A percentile compares a stretch with the other conserved stretches of the same genome.
Conservation (phyloP, 1,140 invertebrate genomes). For the Conopomorpha cramerella region DNA sequence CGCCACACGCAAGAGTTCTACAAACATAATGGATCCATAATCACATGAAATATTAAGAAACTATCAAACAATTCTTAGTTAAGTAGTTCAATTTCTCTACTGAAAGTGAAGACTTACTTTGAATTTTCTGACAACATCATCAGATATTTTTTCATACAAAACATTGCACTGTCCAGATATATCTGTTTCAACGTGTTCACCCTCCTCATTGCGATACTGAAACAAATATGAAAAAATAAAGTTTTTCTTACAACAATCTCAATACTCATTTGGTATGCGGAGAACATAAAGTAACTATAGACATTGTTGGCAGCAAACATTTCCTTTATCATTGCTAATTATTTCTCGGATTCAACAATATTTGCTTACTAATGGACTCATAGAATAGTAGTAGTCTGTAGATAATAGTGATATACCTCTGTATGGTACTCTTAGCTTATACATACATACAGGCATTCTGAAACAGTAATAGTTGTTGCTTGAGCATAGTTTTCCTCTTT, state of each 20-base stretch:
- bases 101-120: no score
- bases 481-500: no score
- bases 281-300: neutral
- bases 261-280: neutral
- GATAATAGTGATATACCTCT: no score
- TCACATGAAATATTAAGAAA: neutral
- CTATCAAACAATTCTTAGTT: neutral
- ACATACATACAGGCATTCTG: no score
- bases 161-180: slow-evolving; percentile 23
- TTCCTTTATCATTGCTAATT: neutral
- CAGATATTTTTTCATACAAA: slow-evolving; percentile 20
- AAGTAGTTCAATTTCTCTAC: neutral
- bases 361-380: no score
- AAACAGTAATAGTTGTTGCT: no score
- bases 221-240: slow-evolving; percentile 15
- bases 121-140: slow-evolving; percentile 22
- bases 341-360: no score
- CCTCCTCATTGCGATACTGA: slow-evolving; percentile 26
- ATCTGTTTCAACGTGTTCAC: slow-evolving; percentile 32
- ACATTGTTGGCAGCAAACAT: neutral
- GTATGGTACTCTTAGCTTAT: no score
- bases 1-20: slow-evolving; percentile 1
- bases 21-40: neutral
- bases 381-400: no score
- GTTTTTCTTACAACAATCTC: neutral